These are phyloP conservation scores for Xylocampa areola DNA, from an alignment of 2,888 invertebrate genomes.

Conservation along the genomic window DNA sequence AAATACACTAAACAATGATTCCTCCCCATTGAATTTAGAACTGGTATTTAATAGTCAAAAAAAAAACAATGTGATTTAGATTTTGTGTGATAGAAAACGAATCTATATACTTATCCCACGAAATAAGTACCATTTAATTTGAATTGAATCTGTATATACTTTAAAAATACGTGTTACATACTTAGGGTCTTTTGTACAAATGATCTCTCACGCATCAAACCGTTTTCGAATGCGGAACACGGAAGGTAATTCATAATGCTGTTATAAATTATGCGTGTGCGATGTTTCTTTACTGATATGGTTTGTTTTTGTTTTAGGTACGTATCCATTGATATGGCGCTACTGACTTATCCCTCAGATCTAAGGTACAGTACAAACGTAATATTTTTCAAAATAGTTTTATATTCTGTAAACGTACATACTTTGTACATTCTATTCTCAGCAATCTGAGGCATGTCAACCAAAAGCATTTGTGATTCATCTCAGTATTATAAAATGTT, in stretches of 20 bases:
- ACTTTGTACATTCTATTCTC: conserved; percentile 2
- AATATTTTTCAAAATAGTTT: conserved; percentile 8
- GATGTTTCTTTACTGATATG: conserved; percentile 40
- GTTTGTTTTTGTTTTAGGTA: conserved; percentile 71
- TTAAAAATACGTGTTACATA: conserved; percentile 10
- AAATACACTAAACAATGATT: no score
- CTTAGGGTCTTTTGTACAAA: conserved; percentile 27
- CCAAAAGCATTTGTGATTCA: conserved; percentile 12
- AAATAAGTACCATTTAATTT: no score
- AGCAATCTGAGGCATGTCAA: not conserved
- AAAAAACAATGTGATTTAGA: no score
- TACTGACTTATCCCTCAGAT: conserved; percentile 46
- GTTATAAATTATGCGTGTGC: conserved; percentile 37
- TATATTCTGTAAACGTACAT: conserved; percentile 7
- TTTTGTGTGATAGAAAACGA: no score
- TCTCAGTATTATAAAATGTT: conserved; percentile 12
- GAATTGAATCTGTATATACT: no score
- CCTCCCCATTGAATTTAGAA: no score
- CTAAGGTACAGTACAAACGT: conserved; percentile 43
- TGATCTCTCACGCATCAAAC: conserved; percentile 31
- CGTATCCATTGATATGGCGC: conserved; percentile 60
- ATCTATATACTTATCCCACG: no score
- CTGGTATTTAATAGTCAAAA: no score
- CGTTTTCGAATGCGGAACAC: conserved; percentile 47
- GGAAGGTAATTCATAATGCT: conserved; percentile 39